phyloP scores from a whole-genome alignment of 2,888 invertebrate genomes.

The Acleris literana region DNA sequence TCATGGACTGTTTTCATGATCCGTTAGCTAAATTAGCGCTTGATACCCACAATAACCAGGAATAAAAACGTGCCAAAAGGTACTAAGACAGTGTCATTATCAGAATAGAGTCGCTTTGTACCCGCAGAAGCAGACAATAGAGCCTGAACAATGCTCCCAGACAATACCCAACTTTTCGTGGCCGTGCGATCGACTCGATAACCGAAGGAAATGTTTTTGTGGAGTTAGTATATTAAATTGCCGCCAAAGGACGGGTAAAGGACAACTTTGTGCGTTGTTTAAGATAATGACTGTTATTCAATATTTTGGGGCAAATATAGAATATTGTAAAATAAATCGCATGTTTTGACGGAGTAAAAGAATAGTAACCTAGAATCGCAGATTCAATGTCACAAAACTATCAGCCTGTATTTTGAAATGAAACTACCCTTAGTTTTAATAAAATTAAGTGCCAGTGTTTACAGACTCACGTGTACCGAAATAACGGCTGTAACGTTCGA shows the following conservation, averaged over 20 bases:
- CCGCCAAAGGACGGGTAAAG: conserved; percentile 9
- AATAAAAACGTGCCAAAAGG: conserved; percentile 49
- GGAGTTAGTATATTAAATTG: conserved; percentile 18
- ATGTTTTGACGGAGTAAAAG: no score
- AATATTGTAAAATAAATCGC: no score
- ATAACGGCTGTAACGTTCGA: no score
- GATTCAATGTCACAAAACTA: no score
- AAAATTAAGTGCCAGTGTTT: no score
- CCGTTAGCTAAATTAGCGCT: no score
- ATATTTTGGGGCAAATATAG: not conserved
- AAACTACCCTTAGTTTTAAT: no score
- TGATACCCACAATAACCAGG: conserved; percentile 25
- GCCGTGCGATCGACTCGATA: conserved; percentile 22
- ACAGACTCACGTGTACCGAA: no score
- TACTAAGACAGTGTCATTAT: conserved; percentile 59
- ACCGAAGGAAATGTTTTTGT: conserved; percentile 13
- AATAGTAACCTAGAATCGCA: no score
- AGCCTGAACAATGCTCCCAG: conserved; percentile 39
- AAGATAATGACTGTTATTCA: conserved; percentile 20
- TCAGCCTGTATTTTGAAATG: no score
- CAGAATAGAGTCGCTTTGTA: conserved; percentile 49
- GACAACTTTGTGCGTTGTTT: conserved; percentile 14
- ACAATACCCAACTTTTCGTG: conserved; percentile 39
- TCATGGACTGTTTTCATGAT: no score
- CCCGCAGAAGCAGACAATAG: conserved; percentile 41